Percentiles rank a stretch among this genome's conserved stretches.
These are phyloP conservation scores for Todiramphus saurophagus DNA, from an alignment of 2,113 vertebrate genomes.

Conservation along the genomic window DNA sequence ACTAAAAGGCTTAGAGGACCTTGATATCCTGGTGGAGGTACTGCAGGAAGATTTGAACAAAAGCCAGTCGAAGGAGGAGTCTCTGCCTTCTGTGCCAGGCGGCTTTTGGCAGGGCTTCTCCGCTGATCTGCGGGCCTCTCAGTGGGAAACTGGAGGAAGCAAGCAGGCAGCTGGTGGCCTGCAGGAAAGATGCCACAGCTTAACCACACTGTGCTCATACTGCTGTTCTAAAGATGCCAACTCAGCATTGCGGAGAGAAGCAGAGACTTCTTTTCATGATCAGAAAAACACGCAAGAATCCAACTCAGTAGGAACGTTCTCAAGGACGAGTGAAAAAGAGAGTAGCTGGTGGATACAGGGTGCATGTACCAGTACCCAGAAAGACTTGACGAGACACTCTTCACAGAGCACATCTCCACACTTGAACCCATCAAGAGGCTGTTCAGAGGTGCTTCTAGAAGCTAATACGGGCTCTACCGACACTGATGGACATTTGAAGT, in stretches of 20 bases:
- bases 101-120: neutral
- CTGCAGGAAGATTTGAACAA: constrained; percentile 83
- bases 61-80: constrained; percentile 8
- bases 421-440: neutral
- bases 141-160: neutral
- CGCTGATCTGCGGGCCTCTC: neutral
- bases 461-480: neutral
- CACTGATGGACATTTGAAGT: neutral
- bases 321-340: neutral
- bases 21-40: constrained; percentile 85
- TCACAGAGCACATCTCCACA: neutral
- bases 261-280: rapidly evolving
- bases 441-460: neutral
- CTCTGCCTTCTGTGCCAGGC: neutral
- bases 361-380: rapidly evolving
- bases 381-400: neutral
- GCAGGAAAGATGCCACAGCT: neutral
- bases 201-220: rapidly evolving
- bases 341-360: neutral
- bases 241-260: rapidly evolving
- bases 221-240: rapidly evolving
- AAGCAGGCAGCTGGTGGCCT: neutral
- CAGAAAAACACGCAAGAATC: rapidly evolving
- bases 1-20: constrained; percentile 79
- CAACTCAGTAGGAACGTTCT: rapidly evolving